Conservation (phyloP, 1,140 invertebrate species). For the Hyles vespertilio region DNA sequence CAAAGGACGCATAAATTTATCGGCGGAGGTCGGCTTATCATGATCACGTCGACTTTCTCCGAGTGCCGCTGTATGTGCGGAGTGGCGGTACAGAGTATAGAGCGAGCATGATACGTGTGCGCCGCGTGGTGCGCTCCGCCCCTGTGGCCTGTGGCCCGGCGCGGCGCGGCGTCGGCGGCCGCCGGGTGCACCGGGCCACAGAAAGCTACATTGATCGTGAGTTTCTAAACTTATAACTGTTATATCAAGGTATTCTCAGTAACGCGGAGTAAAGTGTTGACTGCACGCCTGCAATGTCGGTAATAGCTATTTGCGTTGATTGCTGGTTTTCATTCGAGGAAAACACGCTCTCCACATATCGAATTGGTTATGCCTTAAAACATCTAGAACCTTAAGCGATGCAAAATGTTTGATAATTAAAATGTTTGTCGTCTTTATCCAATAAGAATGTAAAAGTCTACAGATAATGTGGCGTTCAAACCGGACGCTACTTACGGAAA, state of each 20-base stretch:
- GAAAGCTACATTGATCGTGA: conserved; percentile 15
- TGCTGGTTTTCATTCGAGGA: neutral
- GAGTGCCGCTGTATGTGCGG: conserved; percentile 35
- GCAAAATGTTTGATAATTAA: too few relatives aligned
- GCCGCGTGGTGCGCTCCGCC: conserved; percentile 11
- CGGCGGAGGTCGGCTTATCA: conserved; percentile 52
- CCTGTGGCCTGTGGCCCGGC: conserved; percentile 2
- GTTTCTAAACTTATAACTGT: conserved; percentile 7
- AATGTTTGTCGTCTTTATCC: too few relatives aligned
- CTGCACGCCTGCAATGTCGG: neutral
- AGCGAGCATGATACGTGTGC: conserved; percentile 20
- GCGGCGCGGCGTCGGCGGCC: too few relatives aligned
- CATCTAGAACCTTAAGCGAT: too few relatives aligned
- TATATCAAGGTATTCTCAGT: conserved; percentile 1
- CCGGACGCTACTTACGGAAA: too few relatives aligned
- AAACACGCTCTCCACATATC: too few relatives aligned
- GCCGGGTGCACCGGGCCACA: conserved; percentile 9
- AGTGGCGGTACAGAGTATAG: neutral
- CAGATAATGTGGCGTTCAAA: too few relatives aligned
- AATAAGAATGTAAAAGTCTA: too few relatives aligned
- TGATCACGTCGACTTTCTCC: conserved; percentile 66
- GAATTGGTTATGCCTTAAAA: too few relatives aligned
- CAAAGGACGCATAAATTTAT: conserved; percentile 72
- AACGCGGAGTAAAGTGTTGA: neutral
- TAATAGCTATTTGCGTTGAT: neutral